Conservation (phyloP, 2,113 vertebrate species). For the Reinhardtius hippoglossoides region DNA sequence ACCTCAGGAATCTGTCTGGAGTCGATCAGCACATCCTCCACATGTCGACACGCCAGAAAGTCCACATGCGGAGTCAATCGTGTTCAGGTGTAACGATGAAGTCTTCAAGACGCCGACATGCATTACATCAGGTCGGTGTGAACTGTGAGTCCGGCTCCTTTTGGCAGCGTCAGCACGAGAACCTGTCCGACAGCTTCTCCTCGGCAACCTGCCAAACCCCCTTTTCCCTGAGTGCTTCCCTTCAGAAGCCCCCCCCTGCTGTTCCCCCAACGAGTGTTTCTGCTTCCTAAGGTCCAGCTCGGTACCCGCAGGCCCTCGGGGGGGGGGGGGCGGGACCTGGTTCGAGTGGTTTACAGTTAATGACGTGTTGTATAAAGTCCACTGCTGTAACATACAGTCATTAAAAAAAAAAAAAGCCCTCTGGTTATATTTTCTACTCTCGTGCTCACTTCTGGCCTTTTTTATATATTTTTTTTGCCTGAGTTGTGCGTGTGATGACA, state of each 20-base stretch:
- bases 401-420: slow-evolving; percentile 51
- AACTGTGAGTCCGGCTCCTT: neutral
- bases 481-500: slow-evolving; percentile 38
- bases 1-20: neutral
- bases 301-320: neutral
- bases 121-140: neutral
- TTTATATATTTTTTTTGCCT: neutral
- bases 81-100: neutral
- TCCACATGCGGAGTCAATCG: neutral
- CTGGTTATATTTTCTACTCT: slow-evolving; percentile 33
- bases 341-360: neutral
- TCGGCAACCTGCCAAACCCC: neutral
- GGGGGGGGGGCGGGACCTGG: neutral
- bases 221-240: neutral
- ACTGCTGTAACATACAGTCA: too few species aligned
- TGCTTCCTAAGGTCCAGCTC: neutral
- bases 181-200: slow-evolving; percentile 14
- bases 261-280: neutral
- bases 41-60: neutral
- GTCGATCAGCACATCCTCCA: slow-evolving; percentile 26
- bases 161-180: neutral
- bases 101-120: neutral
- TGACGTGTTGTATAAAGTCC: slow-evolving; percentile 31
- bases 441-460: neutral
- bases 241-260: neutral